Conservation (phyloP, 1,140 invertebrate genomes). For the Conus ventricosus region DNA sequence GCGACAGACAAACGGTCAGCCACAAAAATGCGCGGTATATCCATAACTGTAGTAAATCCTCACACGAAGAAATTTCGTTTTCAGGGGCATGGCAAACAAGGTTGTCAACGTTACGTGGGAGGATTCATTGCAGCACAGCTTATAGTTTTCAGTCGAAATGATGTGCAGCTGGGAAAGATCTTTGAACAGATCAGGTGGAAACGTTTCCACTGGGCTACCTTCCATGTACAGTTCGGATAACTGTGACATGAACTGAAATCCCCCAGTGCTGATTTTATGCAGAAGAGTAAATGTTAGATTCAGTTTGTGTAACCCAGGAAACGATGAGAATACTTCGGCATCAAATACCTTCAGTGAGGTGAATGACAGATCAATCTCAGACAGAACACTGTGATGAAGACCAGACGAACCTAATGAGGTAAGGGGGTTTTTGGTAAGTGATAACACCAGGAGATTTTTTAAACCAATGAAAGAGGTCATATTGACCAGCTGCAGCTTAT, state of each 20-base stretch:
- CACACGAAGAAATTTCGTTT: constrained; percentile 54
- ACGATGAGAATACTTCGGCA: background rate
- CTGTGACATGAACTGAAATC: background rate
- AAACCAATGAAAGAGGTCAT: background rate
- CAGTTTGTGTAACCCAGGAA: constrained; percentile 11
- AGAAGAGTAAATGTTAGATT: background rate
- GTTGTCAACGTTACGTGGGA: constrained; percentile 30
- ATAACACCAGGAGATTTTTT: constrained; percentile 7
- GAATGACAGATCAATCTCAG: background rate
- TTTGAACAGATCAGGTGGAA: background rate
- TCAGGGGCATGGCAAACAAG: constrained; percentile 22
- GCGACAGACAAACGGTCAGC: constrained; percentile 41
- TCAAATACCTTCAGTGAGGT: background rate
- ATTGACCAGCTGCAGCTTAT: constrained; percentile 10
- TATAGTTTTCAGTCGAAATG: constrained; percentile 41
- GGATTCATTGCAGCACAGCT: constrained; percentile 46
- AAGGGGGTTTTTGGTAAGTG: constrained; percentile 15
- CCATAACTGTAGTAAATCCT: constrained; percentile 43
- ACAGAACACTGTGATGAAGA: background rate
- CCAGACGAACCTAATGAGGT: background rate
- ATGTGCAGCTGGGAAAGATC: background rate
- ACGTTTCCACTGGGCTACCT: background rate
- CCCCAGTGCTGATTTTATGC: background rate
- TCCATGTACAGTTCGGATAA: background rate
- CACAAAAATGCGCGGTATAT: constrained; percentile 43